phyloP scores from a whole-genome alignment of 1,140 invertebrate species.

The Sarcophaga bullata region DNA sequence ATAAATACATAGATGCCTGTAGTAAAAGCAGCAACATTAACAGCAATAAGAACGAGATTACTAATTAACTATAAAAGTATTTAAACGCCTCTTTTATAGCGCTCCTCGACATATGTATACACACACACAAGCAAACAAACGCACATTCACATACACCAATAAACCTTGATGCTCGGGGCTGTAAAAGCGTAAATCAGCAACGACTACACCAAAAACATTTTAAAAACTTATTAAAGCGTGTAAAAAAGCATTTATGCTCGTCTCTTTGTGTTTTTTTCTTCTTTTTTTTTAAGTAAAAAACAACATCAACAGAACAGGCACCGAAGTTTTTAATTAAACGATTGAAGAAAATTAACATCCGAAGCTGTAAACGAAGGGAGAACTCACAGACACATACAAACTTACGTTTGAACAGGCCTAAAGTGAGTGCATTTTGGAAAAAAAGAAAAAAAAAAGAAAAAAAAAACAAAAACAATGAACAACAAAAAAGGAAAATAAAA shows the following conservation, averaged over 20 bases:
- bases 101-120: background rate
- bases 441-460: background rate
- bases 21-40: too few species aligned
- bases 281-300: background rate
- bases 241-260: conserved; percentile 36
- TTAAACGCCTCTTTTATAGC: conserved; percentile 31
- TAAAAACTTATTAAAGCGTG: conserved; percentile 34
- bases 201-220: conserved; percentile 14
- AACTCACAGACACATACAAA: background rate
- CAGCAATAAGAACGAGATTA: background rate
- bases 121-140: too few species aligned
- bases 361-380: background rate
- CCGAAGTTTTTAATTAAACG: conserved; percentile 11
- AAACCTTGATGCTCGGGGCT: conserved; percentile 22
- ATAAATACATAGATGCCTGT: too few species aligned
- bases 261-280: background rate
- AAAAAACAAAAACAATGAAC: conserved; percentile 9
- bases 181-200: conserved; percentile 19
- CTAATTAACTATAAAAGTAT: conserved; percentile 34
- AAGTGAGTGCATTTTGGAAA: background rate
- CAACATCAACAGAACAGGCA: background rate
- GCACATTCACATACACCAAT: background rate
- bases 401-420: background rate
- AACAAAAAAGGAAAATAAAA: background rate
- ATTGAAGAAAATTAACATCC: background rate